Percentiles rank a stretch among this genome's conserved stretches.
phyloP scores from a whole-genome alignment of 2,113 vertebrate genomes.

The Sebastes fasciatus region DNA sequence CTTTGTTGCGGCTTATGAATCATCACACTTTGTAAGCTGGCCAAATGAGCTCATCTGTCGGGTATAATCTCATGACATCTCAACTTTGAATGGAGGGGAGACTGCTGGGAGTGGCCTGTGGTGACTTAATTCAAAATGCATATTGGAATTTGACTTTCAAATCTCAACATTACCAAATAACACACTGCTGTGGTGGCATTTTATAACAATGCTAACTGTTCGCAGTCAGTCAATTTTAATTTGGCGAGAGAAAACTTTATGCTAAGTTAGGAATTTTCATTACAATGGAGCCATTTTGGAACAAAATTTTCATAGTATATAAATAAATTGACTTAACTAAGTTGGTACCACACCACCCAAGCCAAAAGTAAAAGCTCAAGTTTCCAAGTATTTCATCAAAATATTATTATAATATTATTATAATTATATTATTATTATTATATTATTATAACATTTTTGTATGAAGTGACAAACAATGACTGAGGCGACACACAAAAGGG shows the following conservation, averaged over 20 bases:
- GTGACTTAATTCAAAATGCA: neutral
- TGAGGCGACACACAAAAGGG: neutral
- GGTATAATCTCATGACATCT: conserved; percentile 51
- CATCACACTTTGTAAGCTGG: conserved; percentile 54
- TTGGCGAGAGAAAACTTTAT: neutral
- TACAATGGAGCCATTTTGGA: neutral
- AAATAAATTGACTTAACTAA: neutral
- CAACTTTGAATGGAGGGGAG: conserved; percentile 42
- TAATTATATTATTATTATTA: no score
- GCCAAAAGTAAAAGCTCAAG: neutral
- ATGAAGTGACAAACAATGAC: neutral
- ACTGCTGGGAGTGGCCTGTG: neutral
- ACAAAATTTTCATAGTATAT: neutral
- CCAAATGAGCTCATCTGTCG: conserved; percentile 51
- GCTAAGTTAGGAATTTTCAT: neutral
- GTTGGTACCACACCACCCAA: neutral
- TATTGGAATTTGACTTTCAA: conserved; percentile 5
- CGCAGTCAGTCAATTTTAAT: neutral
- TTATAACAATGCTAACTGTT: neutral
- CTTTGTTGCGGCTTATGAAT: conserved; percentile 68
- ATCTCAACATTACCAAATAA: neutral
- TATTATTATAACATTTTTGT: no score
- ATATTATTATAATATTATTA: no score
- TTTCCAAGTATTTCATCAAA: neutral
- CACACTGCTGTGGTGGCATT: neutral